Evolutionary conservation across 1,140 invertebrate species (phyloP), one percentile per base, ranked within the genome.

Genomic region (Macrobrachium nipponense): DNA sequence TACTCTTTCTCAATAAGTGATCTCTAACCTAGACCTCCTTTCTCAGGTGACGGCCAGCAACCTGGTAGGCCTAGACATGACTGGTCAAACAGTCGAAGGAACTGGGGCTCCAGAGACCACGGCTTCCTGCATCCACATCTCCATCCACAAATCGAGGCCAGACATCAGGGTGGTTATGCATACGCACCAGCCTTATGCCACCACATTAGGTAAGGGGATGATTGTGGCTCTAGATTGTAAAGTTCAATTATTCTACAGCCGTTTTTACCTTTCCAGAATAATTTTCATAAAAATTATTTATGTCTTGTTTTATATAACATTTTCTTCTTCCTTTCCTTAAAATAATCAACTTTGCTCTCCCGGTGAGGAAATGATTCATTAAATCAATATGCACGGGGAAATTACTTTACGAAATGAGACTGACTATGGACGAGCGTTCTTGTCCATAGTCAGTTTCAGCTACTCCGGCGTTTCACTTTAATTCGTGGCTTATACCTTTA

Each of bases 21-120:
- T 2, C 10, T 43, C 15, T 36, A 73, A 73, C 23, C 23, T 36
- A 3, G 23, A 15, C 7, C 23, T 17, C 7, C 14, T 76, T 23
- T 44, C n/a, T 8, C 17, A 77, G 75, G 82, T 84, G n/a, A 77
- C 75, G n/a, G 82, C 75, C 10, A 84, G 82, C n/a, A 84, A 84
- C 36, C 36, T 84, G 44, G 8, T 84, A 11, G 75, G 82, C 4
- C 27, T 77, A 0, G 72, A 84, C 73, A 62, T 43, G 27, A 51
- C 20, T 6, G 61, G 18, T 2, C 59, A 77, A 62, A 84, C 82
- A 4, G 82, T 77, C 7, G 73, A 84, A 18, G 75, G 75, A 58
- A 43, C 61, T 20, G 82, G 82, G 3, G 12, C 82, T 10, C 58
- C 61, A 36, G 58, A 84, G 6, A 51, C 62, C 75, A 77, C 82